A percentile compares a stretch with the other conserved stretches of the same genome.
These are phyloP conservation scores for Pristionchus japonicus DNA, from an alignment of 2,888 invertebrate species.

Conservation along the genomic window DNA sequence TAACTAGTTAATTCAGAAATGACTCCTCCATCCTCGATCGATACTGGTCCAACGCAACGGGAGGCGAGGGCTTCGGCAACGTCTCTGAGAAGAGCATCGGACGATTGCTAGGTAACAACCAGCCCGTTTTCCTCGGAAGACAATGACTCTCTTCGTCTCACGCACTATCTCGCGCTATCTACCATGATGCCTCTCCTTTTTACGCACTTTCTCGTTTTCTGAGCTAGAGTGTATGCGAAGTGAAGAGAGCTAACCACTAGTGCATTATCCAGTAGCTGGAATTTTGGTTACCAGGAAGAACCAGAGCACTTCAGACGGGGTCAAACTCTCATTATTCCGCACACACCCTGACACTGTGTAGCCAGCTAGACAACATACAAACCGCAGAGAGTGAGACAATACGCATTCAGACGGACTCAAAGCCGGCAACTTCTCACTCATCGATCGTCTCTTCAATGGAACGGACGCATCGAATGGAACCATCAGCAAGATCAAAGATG, in stretches of 20 bases:
- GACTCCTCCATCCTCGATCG: not conserved
- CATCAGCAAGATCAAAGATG: not conserved
- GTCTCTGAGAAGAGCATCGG: not conserved
- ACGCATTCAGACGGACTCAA: not conserved
- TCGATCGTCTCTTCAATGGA: not conserved
- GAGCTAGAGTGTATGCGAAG: too few relatives aligned
- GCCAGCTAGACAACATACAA: not conserved
- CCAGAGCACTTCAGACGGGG: too few relatives aligned
- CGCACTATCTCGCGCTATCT: too few relatives aligned
- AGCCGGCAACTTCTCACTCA: not conserved
- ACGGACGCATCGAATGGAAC: not conserved
- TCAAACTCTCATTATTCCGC: too few relatives aligned
- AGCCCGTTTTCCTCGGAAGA: not conserved
- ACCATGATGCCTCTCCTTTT: too few relatives aligned
- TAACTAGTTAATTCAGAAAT: not conserved
- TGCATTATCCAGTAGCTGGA: too few relatives aligned
- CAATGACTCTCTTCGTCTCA: not conserved
- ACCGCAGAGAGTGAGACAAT: not conserved
- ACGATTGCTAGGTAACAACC: not conserved
- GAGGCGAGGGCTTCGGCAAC: not conserved
- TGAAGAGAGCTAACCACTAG: too few relatives aligned
- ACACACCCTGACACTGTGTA: too few relatives aligned
- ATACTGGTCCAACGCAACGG: not conserved
- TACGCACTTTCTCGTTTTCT: too few relatives aligned
- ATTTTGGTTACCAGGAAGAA: too few relatives aligned